phyloP scores from a whole-genome alignment of 2,113 vertebrate species.

The Tachysurus vachellii region DNA sequence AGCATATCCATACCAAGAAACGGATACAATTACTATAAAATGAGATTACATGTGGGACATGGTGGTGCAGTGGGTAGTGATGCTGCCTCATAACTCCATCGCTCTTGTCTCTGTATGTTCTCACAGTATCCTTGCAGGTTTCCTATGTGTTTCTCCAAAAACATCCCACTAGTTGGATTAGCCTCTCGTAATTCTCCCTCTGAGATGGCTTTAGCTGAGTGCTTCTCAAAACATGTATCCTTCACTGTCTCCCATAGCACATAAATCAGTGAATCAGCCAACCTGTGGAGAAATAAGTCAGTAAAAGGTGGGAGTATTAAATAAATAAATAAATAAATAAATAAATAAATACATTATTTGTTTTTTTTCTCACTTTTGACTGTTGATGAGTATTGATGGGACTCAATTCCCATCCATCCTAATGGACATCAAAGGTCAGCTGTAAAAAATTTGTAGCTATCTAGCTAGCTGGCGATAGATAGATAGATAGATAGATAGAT shows the following conservation, averaged over 20 bases:
- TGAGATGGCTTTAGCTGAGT: neutral
- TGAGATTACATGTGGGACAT: neutral
- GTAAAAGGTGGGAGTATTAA: neutral
- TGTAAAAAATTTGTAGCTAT: neutral
- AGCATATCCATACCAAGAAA: neutral
- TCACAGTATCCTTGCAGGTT: neutral
- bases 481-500: neutral
- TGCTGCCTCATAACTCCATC: too few species aligned
- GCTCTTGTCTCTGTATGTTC: neutral
- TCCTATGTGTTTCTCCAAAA: neutral
- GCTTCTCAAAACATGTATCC: neutral
- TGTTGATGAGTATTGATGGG: neutral
- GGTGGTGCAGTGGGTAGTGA: neutral
- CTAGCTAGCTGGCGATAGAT: too few species aligned
- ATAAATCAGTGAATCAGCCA: slow-evolving; percentile 9
- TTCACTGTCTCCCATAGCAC: too few species aligned
- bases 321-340: neutral
- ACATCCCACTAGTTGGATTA: neutral
- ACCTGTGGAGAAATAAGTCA: neutral
- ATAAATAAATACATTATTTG: neutral
- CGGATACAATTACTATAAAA: neutral
- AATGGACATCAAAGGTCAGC: neutral
- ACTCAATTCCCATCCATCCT: neutral
- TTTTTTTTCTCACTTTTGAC: neutral
- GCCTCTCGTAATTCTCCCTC: neutral